phyloP scores from a whole-genome alignment of 2,888 invertebrate species.

The Pantelozetes paolii region DNA sequence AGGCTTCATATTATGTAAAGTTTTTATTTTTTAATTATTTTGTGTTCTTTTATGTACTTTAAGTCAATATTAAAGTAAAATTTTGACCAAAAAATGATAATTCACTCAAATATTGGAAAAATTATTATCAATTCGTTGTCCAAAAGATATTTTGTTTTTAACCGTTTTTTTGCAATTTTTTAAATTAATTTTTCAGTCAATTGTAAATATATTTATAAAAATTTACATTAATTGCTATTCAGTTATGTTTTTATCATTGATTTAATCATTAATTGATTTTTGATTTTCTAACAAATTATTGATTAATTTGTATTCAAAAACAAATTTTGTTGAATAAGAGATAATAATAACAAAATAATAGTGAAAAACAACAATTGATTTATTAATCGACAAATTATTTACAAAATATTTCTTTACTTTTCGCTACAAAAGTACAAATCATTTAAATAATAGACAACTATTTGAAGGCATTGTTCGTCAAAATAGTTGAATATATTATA shows the following conservation, averaged over 20 bases:
- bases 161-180: conserved; percentile 1
- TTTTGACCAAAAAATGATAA: conserved; percentile 9
- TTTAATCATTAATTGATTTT: neutral
- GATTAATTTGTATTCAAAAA: neutral
- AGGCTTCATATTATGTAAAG: neutral
- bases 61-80: neutral
- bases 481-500: conserved; percentile 15
- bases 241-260: neutral
- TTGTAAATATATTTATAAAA: conserved; percentile 34
- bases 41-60: conserved; percentile 10
- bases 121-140: conserved; percentile 22
- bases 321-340: neutral
- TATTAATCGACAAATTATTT: neutral
- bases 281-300: neutral
- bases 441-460: neutral
- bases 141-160: neutral
- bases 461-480: neutral
- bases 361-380: neutral
- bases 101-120: neutral
- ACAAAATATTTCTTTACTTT: neutral
- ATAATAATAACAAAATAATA: neutral
- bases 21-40: conserved; percentile 12
- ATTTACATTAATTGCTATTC: neutral
- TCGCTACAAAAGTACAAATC: neutral
- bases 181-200: neutral